These are phyloP conservation scores for Eupithecia subumbrata DNA, from an alignment of 2,888 invertebrate genomes.

Conservation along the genomic window DNA sequence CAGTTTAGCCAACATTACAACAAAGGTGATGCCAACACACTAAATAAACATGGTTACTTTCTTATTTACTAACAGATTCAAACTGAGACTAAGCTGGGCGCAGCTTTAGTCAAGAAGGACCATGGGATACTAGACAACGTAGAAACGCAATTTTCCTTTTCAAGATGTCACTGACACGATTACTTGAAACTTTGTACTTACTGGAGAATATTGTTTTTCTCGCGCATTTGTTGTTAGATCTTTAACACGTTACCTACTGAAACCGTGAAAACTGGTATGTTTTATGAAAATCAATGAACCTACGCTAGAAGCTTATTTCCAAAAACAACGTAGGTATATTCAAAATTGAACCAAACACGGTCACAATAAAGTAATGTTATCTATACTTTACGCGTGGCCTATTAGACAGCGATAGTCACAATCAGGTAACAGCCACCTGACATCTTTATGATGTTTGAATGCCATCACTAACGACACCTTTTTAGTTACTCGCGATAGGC, in stretches of 20 bases:
- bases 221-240: no score
- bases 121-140: no score
- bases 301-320: background rate
- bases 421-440: slow-evolving; percentile 80
- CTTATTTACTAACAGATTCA: no score
- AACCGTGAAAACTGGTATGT: background rate
- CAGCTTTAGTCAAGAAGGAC: no score
- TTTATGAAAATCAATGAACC: background rate
- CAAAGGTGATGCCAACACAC: no score
- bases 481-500: slow-evolving; percentile 81
- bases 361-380: slow-evolving; percentile 50
- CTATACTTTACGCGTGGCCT: slow-evolving; percentile 62
- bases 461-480: slow-evolving; percentile 84
- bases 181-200: background rate
- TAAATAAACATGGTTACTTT: no score
- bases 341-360: slow-evolving; percentile 34
- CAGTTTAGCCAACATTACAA: no score
- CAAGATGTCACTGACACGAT: no score
- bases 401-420: slow-evolving; percentile 70
- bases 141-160: no score
- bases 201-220: background rate
- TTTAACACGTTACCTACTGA: background rate
- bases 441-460: slow-evolving; percentile 84
- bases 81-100: background rate
- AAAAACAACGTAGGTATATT: background rate